Evolutionary conservation across 2,888 invertebrate genomes (phyloP).

Genomic region (Gymnosoma rotundatum): DNA sequence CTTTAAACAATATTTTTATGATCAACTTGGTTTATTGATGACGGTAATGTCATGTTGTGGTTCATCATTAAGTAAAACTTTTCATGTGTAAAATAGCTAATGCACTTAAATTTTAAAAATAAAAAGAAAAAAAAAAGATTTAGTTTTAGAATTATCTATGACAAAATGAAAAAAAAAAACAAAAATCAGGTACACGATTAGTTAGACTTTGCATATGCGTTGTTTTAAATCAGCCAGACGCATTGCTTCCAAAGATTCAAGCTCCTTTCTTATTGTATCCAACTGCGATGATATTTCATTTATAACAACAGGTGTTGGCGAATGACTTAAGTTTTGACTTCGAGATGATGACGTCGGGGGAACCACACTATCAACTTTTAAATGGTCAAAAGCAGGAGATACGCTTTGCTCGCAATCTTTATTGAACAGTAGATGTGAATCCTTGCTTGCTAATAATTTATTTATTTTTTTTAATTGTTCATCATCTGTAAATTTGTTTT

Average conservation of each 20-base stretch:
- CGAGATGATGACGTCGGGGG: neutral
- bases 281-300: slow-evolving; percentile 54
- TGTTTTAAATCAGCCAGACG: slow-evolving; percentile 66
- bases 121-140: no score
- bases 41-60: no score
- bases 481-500: neutral
- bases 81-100: no score
- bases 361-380: neutral
- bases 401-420: neutral
- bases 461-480: no score
- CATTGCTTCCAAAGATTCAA: slow-evolving; percentile 64
- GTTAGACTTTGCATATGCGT: slow-evolving; percentile 52
- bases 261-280: slow-evolving; percentile 59
- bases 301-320: slow-evolving; percentile 10
- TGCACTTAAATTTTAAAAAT: no score
- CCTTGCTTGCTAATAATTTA: no score
- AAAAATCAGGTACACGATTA: slow-evolving; percentile 2
- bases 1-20: no score
- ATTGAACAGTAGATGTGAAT: neutral
- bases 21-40: no score
- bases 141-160: neutral
- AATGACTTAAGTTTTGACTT: slow-evolving; percentile 11
- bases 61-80: no score
- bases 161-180: neutral
- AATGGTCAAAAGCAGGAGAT: neutral